Evolutionary conservation across 2,797 vertebrate species (phyloP).

Genomic region (Acanthiza pusilla): DNA sequence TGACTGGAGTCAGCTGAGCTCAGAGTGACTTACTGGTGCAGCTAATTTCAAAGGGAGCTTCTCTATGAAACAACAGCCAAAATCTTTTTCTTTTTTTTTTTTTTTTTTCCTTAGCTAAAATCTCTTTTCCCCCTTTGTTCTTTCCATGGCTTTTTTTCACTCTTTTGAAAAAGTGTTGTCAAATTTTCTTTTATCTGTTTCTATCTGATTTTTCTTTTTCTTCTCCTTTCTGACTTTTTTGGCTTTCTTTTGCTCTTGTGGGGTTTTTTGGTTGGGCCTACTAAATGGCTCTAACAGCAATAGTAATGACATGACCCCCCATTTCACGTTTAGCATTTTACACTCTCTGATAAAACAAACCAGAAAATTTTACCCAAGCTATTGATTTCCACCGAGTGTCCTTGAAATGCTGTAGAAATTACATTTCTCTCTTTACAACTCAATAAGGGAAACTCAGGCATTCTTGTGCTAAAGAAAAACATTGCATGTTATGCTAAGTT

Average conservation of each 20-base stretch:
- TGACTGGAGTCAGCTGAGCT: neutral
- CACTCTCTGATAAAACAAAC: neutral
- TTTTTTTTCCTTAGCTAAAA: too few relatives aligned
- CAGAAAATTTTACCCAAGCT: neutral
- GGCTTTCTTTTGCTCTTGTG: neutral
- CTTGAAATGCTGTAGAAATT: neutral
- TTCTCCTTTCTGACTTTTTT: neutral
- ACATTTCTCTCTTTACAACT: neutral
- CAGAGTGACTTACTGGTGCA: neutral
- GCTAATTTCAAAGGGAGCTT: neutral
- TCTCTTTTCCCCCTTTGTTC: neutral
- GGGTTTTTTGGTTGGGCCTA: neutral
- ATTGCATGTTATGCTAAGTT: neutral
- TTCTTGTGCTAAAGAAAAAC: neutral
- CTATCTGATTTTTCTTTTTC: neutral
- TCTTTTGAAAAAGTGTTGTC: neutral
- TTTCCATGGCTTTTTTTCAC: neutral
- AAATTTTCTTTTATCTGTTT: neutral
- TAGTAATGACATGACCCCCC: neutral
- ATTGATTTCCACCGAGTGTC: neutral
- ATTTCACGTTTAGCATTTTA: neutral
- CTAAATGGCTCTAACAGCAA: neutral
- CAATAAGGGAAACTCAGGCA: neutral
- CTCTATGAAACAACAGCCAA: neutral
- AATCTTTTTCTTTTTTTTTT: neutral